Percentiles rank a stretch among this genome's conserved stretches.
These are phyloP conservation scores for Volucella inflata DNA, from an alignment of 2,888 invertebrate species.

Conservation along the genomic window DNA sequence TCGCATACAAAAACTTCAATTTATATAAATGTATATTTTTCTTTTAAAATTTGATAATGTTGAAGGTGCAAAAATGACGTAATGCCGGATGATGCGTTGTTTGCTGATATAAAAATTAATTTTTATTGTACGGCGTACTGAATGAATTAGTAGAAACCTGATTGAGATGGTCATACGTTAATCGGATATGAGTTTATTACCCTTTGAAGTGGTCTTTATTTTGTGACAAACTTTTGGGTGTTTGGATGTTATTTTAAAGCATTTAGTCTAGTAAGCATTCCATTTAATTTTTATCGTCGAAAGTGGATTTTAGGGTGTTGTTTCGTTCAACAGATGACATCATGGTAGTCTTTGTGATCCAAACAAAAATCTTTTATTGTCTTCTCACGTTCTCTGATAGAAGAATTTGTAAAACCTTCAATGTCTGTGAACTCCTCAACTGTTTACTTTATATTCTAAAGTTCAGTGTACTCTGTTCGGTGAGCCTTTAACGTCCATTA, in stretches of 20 bases:
- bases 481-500: no score
- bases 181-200: slow-evolving; percentile 26
- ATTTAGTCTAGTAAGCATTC: background rate
- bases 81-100: slow-evolving; percentile 26
- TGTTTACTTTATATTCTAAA: no score
- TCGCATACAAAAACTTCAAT: slow-evolving; percentile 38
- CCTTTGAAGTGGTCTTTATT: no score
- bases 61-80: slow-evolving; percentile 65
- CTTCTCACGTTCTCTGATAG: no score
- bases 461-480: no score
- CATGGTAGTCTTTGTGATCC: no score
- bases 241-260: background rate
- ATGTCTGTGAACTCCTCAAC: no score
- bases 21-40: slow-evolving; percentile 39
- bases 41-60: slow-evolving; percentile 28
- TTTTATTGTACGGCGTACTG: background rate
- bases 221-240: slow-evolving; percentile 18
- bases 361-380: no score
- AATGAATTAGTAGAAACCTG: background rate
- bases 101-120: slow-evolving; percentile 4
- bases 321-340: no score
- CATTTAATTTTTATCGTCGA: background rate
- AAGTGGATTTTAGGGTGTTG: no score
- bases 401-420: no score
- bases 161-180: background rate